Conservation (phyloP, 2,888 invertebrate species). For the Rosalia funebris region DNA sequence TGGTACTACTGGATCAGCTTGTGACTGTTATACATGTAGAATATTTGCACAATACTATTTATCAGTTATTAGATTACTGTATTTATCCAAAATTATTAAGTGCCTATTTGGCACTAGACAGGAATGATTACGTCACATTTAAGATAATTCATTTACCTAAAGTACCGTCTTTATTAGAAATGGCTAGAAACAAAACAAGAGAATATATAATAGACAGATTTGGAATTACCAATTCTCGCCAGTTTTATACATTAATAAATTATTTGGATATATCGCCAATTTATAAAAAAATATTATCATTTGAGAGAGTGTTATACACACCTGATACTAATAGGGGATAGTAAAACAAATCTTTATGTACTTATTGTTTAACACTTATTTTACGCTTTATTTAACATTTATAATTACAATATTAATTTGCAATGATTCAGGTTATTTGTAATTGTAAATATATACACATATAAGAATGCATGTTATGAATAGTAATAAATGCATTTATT, state of each 20-base stretch:
- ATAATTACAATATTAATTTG: no score
- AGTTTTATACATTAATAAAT: slow-evolving; percentile 47
- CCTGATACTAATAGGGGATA: slow-evolving; percentile 5
- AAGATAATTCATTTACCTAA: slow-evolving; percentile 39
- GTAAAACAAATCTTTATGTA: no score
- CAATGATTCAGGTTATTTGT: no score
- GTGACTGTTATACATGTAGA: slow-evolving; percentile 34
- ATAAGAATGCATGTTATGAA: neutral
- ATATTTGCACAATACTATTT: slow-evolving; percentile 40
- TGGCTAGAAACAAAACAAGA: slow-evolving; percentile 50
- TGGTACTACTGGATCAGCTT: slow-evolving; percentile 33
- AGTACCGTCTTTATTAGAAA: slow-evolving; percentile 50
- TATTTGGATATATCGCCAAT: slow-evolving; percentile 41
- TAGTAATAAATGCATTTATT: slow-evolving; percentile 2
- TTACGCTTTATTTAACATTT: no score
- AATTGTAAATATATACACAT: no score
- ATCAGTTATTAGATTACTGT: slow-evolving; percentile 41
- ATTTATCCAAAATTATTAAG: slow-evolving; percentile 38
- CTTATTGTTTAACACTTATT: no score
- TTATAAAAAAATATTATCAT: slow-evolving; percentile 49
- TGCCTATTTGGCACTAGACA: slow-evolving; percentile 36
- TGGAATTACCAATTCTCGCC: slow-evolving; percentile 37
- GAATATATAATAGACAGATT: slow-evolving; percentile 43
- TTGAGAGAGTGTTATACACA: slow-evolving; percentile 48
- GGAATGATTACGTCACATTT: slow-evolving; percentile 37